phyloP scores from a whole-genome alignment of 2,797 vertebrate genomes.

The Sebastes taczanowskii region DNA sequence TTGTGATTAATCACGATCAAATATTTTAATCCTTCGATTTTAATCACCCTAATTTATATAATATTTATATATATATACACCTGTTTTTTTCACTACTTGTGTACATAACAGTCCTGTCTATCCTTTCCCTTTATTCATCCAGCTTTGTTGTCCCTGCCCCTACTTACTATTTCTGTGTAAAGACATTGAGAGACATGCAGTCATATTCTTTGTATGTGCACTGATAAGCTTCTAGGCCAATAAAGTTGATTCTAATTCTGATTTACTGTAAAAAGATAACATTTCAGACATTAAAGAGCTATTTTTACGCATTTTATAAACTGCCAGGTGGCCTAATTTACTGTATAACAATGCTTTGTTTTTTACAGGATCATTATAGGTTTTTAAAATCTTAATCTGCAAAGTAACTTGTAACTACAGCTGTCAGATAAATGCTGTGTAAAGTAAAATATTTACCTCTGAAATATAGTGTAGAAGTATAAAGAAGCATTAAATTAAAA shows the following conservation, averaged over 20 bases:
- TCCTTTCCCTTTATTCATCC: no score
- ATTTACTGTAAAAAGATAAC: neutral
- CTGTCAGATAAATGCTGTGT: neutral
- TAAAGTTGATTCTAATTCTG: neutral
- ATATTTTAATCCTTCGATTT: no score
- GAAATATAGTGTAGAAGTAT: neutral
- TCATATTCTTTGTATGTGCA: no score
- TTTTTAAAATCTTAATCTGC: neutral
- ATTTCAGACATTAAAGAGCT: neutral
- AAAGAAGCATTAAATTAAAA: neutral
- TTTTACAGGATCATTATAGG: neutral
- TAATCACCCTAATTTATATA: no score
- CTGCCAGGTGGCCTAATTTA: neutral
- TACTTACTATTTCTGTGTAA: accelerated
- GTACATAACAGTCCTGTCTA: no score
- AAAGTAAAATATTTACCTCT: neutral
- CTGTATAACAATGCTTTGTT: neutral
- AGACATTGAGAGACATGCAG: no score
- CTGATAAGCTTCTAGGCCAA: no score
- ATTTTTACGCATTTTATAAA: neutral
- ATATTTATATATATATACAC: no score
- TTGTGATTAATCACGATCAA: no score
- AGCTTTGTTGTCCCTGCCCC: no score
- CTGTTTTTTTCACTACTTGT: no score
- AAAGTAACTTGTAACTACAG: neutral